phyloP scores from a whole-genome alignment of 2,797 vertebrate species.

The Delichon dasypus region DNA sequence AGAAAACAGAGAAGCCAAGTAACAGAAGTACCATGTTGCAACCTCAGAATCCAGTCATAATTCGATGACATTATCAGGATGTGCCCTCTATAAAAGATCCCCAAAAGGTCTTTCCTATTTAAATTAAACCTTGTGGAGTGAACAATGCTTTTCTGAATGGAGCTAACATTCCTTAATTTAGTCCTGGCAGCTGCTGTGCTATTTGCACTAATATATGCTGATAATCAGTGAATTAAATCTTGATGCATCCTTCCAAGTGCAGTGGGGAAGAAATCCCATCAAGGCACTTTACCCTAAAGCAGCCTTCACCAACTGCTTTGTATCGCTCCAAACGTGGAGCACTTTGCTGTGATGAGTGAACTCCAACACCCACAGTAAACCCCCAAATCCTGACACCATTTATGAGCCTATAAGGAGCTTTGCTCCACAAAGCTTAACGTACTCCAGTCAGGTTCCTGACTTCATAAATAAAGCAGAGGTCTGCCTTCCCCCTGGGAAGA shows the following conservation, averaged over 20 bases:
- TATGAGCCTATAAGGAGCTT: neutral
- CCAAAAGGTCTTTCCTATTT: neutral
- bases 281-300: neutral
- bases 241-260: neutral
- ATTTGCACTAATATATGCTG: neutral
- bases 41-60: neutral
- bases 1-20: neutral
- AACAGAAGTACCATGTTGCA: neutral
- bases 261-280: slow-evolving; percentile 2
- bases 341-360: neutral
- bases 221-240: slow-evolving; percentile 4
- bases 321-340: neutral
- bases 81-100: neutral
- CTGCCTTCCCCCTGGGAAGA: neutral
- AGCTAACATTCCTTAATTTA: slow-evolving; percentile 1
- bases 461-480: slow-evolving; percentile 27
- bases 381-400: neutral
- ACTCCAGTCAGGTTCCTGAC: neutral
- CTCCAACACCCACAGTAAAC: neutral
- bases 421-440: neutral
- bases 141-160: neutral
- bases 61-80: neutral
- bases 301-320: neutral
- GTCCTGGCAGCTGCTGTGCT: neutral
- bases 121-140: neutral